Conservation (phyloP, 2,888 invertebrate genomes). For the Rhorus exstirpatorius region DNA sequence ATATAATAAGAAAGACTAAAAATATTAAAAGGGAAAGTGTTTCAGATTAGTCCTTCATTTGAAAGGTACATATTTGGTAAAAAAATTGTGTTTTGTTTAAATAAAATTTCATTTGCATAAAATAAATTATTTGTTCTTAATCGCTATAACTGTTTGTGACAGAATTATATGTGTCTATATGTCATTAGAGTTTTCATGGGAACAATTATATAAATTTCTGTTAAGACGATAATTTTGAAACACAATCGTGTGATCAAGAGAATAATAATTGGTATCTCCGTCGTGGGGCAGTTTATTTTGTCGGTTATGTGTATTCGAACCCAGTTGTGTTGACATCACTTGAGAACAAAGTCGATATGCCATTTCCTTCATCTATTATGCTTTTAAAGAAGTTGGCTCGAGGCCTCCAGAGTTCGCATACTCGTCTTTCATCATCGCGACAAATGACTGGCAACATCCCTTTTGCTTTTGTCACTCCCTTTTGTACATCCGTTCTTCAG, state of each 20-base stretch:
- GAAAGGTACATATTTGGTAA: too few species aligned
- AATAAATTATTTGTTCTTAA: too few species aligned
- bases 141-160: too few species aligned
- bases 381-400: conserved; percentile 26
- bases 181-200: too few species aligned
- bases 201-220: not conserved
- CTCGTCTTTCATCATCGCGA: conserved; percentile 29
- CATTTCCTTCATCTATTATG: conserved; percentile 36
- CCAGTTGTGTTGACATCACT: conserved; percentile 25
- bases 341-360: conserved; percentile 25
- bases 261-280: not conserved
- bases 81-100: not conserved
- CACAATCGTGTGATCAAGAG: not conserved
- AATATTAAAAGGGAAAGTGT: too few species aligned
- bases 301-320: not conserved
- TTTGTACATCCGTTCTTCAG: conserved; percentile 22
- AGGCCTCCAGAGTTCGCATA: conserved; percentile 9
- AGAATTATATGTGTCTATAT: too few species aligned
- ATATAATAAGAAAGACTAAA: too few species aligned
- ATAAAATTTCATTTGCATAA: too few species aligned
- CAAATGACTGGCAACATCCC: conserved; percentile 60
- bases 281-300: not conserved
- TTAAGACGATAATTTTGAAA: conserved; percentile 4
- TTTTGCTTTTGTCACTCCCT: conserved; percentile 45
- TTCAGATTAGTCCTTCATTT: too few species aligned